Conservation (phyloP, 2,113 vertebrate genomes). For the Scopus umbretta region DNA sequence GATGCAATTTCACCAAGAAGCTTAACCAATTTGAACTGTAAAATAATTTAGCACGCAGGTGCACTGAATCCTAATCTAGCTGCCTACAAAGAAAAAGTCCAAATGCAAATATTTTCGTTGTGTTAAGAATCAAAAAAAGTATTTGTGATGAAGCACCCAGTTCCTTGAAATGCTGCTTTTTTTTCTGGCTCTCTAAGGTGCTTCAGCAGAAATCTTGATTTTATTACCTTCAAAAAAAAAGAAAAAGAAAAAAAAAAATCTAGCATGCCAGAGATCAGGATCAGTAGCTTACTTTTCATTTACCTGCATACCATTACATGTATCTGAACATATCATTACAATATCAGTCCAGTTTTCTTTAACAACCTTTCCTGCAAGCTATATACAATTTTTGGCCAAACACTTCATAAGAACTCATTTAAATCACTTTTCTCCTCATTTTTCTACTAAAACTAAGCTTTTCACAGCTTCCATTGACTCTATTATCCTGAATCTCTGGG, state of each 20-base stretch:
- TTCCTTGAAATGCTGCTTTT: background rate
- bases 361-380: background rate
- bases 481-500: background rate
- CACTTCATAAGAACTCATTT: background rate
- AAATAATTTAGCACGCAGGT: background rate
- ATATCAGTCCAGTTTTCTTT: background rate
- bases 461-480: background rate
- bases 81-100: background rate
- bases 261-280: background rate
- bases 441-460: background rate
- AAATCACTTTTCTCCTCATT: background rate
- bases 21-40: background rate
- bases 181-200: background rate
- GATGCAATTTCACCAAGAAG: background rate
- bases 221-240: background rate
- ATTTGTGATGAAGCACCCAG: background rate
- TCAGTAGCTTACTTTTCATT: background rate
- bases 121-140: background rate
- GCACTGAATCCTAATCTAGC: background rate
- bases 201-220: background rate
- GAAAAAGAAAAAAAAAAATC: background rate
- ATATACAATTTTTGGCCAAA: background rate
- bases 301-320: too few relatives aligned
- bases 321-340: background rate
- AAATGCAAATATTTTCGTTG: background rate